Base-by-base conservation (phyloP, 1,140 invertebrate species). In the Atta cephalotes region DNA sequence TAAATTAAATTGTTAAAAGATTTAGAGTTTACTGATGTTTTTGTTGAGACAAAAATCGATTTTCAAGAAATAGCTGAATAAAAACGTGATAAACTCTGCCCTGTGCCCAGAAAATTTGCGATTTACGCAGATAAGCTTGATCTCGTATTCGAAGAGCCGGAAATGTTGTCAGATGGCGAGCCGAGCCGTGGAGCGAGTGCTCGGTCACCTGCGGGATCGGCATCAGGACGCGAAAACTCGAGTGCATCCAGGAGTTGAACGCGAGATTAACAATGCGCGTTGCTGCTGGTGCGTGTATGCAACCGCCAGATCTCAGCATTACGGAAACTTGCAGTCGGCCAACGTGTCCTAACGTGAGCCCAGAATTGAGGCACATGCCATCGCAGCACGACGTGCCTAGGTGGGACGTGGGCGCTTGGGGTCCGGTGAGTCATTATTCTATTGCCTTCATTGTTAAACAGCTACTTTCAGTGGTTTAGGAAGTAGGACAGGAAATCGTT, bases 161-260 rank as follows among this genome's bases (percentile, higher is more conserved):
- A 60, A 71, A 62, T 58, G 14, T 18, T 82, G 45, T 45, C 45
- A 94, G 94, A 74, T 95, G 94, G 94, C 92, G 91, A 78, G 89
- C 91, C 1, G 93, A 91, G 25, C 70, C 86, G 35, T 95, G 94
- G 94, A 91, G 92, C 88, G 92, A 96, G 88, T 97, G 97, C 92
- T 97, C 97, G 58, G 96, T 96, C 18, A 96, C 96, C 56, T 98
- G 97, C 93, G 97, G 97, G 12, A 95, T 96, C 87, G 97, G 97
- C 87, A 95, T 95, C n/a, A 95, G 96, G 89, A 96, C 95, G 0
- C 94, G 97, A 72, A 93, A 95, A 66, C 88, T 96, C 66, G 93
- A 95, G 79, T 96, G 96, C 85, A 93, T 96, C 78, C 95, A 96
- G 72, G 93, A 95, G 77, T 91, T 96, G 60, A 95, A 95, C 68